Evolutionary conservation across 1,140 invertebrate species (phyloP).

Genomic region (Tribolium castaneum): DNA sequence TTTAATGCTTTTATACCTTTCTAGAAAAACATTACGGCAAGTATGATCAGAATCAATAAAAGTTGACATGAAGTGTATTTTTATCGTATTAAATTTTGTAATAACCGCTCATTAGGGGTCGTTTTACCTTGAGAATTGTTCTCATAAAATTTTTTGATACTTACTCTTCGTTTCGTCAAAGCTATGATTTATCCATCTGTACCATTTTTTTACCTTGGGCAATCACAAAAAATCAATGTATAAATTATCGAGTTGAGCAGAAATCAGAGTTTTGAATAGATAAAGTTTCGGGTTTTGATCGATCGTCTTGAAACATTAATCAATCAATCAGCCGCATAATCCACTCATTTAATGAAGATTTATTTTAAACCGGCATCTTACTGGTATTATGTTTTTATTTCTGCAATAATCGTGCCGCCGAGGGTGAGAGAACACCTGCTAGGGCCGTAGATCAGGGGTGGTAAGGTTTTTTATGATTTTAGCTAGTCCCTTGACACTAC

Average conservation of each 20-base stretch:
- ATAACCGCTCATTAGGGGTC: no score
- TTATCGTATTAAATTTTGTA: no score
- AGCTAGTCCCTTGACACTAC: background rate
- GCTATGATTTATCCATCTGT: no score
- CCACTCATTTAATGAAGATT: constrained; percentile 15
- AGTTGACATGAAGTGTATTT: no score
- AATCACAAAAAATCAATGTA: background rate
- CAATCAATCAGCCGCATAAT: background rate
- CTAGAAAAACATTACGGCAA: no score
- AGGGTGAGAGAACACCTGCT: constrained; percentile 6
- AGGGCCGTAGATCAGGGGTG: constrained; percentile 11
- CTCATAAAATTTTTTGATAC: no score
- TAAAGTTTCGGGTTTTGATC: constrained; percentile 1
- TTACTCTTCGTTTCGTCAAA: no score
- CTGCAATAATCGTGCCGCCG: background rate
- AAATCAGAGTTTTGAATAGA: constrained; percentile 27
- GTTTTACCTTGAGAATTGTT: no score
- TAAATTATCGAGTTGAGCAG: constrained; percentile 14
- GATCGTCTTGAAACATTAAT: constrained; percentile 2
- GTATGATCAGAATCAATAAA: no score
- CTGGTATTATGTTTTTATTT: background rate
- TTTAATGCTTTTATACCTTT: no score
- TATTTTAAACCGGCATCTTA: constrained; percentile 1
- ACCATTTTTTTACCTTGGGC: background rate
- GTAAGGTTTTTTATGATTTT: constrained; percentile 8